phyloP scores from a whole-genome alignment of 1,140 invertebrate species.

The Muscidifurax raptorellus region DNA sequence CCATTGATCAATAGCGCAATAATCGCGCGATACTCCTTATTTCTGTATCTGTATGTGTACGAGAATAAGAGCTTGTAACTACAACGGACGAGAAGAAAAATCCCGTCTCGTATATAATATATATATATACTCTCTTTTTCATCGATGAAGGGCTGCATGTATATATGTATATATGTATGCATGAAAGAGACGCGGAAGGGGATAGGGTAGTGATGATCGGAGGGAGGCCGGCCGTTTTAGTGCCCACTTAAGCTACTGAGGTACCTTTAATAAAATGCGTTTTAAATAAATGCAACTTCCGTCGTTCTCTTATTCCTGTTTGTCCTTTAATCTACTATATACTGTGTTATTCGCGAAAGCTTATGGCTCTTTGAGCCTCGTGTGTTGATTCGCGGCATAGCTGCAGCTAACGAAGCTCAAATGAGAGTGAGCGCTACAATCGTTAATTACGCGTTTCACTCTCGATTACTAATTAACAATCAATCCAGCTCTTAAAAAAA shows the following conservation, averaged over 20 bases:
- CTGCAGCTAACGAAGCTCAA: slow-evolving; percentile 7
- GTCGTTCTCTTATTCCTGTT: neutral
- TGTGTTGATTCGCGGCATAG: neutral
- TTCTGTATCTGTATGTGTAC: neutral
- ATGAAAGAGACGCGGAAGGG: neutral
- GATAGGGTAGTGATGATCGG: neutral
- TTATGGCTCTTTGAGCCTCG: neutral
- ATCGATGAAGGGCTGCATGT: neutral
- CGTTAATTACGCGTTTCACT: slow-evolving; percentile 6
- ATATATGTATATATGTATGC: neutral
- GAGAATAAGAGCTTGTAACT: neutral
- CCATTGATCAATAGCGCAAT: neutral
- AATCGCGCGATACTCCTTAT: neutral
- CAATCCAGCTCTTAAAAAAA: slow-evolving; percentile 25
- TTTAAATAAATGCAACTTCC: slow-evolving; percentile 33
- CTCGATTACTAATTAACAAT: slow-evolving; percentile 13
- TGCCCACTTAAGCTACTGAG: slow-evolving; percentile 32
- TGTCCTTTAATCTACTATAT: neutral
- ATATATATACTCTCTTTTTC: neutral
- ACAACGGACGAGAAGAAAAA: slow-evolving; percentile 6
- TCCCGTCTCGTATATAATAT: neutral
- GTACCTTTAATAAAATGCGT: slow-evolving; percentile 19
- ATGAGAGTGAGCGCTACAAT: neutral
- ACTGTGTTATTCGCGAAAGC: neutral
- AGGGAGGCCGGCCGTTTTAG: slow-evolving; percentile 16